Percentiles rank a stretch among this genome's conserved stretches.
phyloP scores from a whole-genome alignment of 2,888 invertebrate genomes.

The Hipparchia semele region DNA sequence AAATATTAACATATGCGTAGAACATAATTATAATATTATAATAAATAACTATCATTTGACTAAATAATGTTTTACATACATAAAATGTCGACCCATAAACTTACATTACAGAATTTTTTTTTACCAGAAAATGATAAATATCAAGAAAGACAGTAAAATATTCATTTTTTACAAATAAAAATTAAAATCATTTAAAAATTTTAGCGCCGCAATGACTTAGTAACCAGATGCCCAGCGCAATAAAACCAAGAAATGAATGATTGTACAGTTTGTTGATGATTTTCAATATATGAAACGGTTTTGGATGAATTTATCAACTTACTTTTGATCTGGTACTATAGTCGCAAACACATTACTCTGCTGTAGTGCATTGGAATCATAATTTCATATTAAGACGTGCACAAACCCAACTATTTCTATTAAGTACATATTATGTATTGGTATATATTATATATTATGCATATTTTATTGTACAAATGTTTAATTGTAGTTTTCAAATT shows the following conservation, averaged over 20 bases:
- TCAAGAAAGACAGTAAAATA: background rate
- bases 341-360: too few species aligned
- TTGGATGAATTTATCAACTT: too few species aligned
- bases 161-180: background rate
- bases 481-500: too few species aligned
- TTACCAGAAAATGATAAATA: background rate
- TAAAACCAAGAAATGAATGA: too few species aligned
- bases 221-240: background rate
- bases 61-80: background rate
- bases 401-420: too few species aligned
- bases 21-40: slow-evolving; percentile 1
- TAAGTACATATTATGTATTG: too few species aligned
- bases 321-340: background rate
- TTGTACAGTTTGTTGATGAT: too few species aligned
- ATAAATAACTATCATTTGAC: slow-evolving; percentile 12
- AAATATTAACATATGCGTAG: background rate
- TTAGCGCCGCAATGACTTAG: background rate
- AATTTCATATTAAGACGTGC: too few species aligned
- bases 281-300: too few species aligned
- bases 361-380: too few species aligned
- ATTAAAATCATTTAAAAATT: background rate
- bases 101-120: background rate
- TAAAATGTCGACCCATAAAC: slow-evolving; percentile 4
- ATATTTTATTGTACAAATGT: too few species aligned
- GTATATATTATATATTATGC: too few species aligned